Evolutionary conservation across 2,797 vertebrate species (phyloP).

Genomic region (Pantherophis vulpinus): DNA sequence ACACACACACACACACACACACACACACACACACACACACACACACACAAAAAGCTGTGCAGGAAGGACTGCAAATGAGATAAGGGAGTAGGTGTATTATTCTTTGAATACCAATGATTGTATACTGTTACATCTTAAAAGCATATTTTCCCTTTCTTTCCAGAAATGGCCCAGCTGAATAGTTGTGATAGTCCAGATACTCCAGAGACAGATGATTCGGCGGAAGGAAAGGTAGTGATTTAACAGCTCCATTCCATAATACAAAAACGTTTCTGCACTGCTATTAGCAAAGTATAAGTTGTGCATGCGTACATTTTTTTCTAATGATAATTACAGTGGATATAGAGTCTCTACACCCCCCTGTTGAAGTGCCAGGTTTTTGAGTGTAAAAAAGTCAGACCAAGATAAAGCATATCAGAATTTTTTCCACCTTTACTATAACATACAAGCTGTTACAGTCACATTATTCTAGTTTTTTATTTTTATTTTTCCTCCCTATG

Average conservation of each 20-base stretch:
- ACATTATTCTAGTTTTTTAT: neutral
- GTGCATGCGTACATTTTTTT: neutral
- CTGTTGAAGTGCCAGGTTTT: neutral
- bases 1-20: neutral
- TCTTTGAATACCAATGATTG: neutral
- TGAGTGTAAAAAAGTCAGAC: neutral
- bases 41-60: neutral
- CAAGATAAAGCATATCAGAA: neutral
- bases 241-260: conserved; percentile 44
- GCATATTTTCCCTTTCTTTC: conserved; percentile 57
- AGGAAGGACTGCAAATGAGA: neutral
- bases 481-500: neutral
- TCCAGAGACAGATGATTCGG: conserved; percentile 89
- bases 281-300: neutral
- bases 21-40: too few relatives aligned
- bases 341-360: neutral
- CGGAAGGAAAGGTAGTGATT: conserved; percentile 79
- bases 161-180: conserved; percentile 97
- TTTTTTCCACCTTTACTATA: neutral
- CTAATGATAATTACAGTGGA: neutral
- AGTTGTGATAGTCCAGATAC: conserved; percentile 94
- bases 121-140: neutral
- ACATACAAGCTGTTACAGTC: neutral
- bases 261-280: conserved; percentile 26
- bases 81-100: neutral